phyloP scores from a whole-genome alignment of 64 coral and sea anemone species.

The Montipora capricornis region DNA sequence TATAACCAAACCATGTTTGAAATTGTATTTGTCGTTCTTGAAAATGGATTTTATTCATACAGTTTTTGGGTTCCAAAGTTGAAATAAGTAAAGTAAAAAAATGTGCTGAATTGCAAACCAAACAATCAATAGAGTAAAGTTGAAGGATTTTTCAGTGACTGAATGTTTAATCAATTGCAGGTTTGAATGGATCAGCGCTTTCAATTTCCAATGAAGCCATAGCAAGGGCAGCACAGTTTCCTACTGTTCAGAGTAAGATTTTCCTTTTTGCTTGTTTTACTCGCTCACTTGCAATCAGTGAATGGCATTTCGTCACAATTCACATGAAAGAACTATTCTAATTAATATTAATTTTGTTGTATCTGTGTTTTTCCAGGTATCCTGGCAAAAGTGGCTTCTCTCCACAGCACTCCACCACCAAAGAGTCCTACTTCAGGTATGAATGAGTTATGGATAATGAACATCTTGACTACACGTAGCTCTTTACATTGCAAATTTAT shows the following conservation, averaged over 20 bases:
- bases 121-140: too few relatives aligned
- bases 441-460: neutral
- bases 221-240: constrained; percentile 90
- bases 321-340: too few relatives aligned
- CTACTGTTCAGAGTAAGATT: constrained; percentile 95
- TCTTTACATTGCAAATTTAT: too few relatives aligned
- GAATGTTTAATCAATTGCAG: neutral
- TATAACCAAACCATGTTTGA: too few relatives aligned
- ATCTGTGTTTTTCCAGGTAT: constrained; percentile 70
- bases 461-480: neutral
- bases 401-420: constrained; percentile 80
- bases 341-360: too few relatives aligned
- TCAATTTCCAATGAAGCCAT: constrained; percentile 89
- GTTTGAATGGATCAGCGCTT: constrained; percentile 60
- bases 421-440: constrained; percentile 83
- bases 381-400: constrained; percentile 94
- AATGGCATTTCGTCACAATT: too few relatives aligned
- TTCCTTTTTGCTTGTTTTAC: neutral
- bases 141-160: too few relatives aligned
- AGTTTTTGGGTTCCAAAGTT: too few relatives aligned
- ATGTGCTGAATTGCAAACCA: too few relatives aligned
- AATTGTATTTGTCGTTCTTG: too few relatives aligned
- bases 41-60: too few relatives aligned
- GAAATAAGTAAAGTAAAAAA: too few relatives aligned
- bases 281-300: neutral